phyloP scores from a whole-genome alignment of 2,797 vertebrate species.

The Heterohyrax brucei region DNA sequence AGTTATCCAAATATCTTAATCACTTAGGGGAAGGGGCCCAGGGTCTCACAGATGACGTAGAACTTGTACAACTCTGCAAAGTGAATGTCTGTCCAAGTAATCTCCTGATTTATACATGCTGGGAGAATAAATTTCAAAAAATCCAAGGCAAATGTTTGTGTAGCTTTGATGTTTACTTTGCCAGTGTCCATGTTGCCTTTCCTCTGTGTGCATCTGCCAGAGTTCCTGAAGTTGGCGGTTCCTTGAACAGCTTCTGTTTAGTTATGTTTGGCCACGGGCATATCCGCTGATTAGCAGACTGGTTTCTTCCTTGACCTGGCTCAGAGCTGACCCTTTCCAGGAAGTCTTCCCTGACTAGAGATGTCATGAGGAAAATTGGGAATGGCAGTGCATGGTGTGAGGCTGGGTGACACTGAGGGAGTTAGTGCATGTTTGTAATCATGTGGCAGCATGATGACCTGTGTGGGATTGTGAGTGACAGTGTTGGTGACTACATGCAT shows the following conservation, averaged over 20 bases:
- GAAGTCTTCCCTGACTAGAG: conserved; percentile 18
- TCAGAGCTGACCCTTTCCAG: not conserved
- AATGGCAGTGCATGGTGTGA: not conserved
- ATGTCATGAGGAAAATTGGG: not conserved
- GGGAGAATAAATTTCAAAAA: conserved; percentile 80
- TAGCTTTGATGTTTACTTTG: conserved; percentile 33
- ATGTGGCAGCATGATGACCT: not conserved
- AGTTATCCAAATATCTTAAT: conserved; percentile 38
- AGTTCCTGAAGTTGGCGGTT: conserved; percentile 2
- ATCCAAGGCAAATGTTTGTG: not conserved
- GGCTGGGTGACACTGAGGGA: not conserved
- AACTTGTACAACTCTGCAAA: conserved; percentile 63
- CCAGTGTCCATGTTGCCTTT: not conserved
- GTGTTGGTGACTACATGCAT: not conserved
- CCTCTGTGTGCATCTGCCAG: not conserved
- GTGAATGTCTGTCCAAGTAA: conserved; percentile 36
- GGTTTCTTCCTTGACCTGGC: conserved; percentile 32
- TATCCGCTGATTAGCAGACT: not conserved
- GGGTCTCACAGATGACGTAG: not conserved
- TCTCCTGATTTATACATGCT: conserved; percentile 27
- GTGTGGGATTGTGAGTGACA: not conserved
- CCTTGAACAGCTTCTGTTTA: not conserved
- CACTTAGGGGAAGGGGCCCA: not conserved
- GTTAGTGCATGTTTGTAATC: not conserved
- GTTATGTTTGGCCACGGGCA: not conserved